Evolutionary conservation across 2,113 vertebrate genomes (phyloP).

Genomic region (Microcebus lehilahytsara): DNA sequence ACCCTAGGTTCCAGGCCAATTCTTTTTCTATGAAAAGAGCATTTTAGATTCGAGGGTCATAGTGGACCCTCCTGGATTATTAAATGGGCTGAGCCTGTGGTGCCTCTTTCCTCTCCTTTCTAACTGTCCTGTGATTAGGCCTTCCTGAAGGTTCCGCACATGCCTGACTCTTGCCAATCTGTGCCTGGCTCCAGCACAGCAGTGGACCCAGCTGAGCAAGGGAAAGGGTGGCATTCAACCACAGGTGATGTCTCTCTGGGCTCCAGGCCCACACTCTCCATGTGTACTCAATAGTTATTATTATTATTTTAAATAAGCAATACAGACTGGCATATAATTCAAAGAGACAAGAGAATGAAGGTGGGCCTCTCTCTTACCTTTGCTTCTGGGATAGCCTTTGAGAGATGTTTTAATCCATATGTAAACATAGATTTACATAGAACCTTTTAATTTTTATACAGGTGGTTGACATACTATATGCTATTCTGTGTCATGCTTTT

Average conservation of each 20-base stretch:
- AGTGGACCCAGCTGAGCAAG: too few relatives aligned
- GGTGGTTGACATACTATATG: background rate
- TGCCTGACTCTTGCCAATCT: background rate
- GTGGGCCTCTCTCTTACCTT: background rate
- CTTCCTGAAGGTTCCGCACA: background rate
- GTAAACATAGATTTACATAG: background rate
- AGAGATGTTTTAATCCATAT: background rate
- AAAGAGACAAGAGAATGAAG: background rate
- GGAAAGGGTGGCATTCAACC: background rate
- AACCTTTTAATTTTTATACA: background rate
- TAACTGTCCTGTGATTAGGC: background rate
- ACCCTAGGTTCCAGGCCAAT: background rate
- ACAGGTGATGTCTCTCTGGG: background rate
- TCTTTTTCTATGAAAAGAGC: background rate
- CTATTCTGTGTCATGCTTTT: background rate
- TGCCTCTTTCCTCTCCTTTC: background rate
- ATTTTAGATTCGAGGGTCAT: background rate
- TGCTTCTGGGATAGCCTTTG: background rate
- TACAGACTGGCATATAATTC: background rate
- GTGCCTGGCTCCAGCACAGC: background rate
- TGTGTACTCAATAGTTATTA: background rate
- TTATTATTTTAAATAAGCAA: background rate
- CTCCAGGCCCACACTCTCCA: background rate
- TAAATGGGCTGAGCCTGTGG: background rate
- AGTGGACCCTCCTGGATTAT: background rate